These are phyloP conservation scores for Cyrtonyx montezumae DNA, from an alignment of 2,113 vertebrate genomes.

Conservation along the genomic window DNA sequence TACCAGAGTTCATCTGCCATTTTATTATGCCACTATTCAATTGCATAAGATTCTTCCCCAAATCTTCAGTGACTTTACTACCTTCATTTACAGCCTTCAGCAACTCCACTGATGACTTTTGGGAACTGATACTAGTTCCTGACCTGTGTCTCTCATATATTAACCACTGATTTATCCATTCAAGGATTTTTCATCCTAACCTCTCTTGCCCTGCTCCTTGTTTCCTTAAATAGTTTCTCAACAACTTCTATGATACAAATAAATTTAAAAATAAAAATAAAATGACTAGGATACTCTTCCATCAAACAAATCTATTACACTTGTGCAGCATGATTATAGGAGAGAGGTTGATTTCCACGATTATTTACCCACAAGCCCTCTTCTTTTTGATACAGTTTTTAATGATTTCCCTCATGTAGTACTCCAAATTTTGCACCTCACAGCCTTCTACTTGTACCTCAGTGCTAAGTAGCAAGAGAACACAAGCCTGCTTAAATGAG, in stretches of 20 bases:
- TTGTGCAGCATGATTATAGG: not conserved
- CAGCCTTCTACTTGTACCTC: not conserved
- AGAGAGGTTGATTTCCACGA: not conserved
- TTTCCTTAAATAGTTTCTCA: not conserved
- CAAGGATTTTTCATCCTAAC: not conserved
- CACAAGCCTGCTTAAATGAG: not conserved
- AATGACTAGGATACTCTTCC: not conserved
- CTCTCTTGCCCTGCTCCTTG: not conserved
- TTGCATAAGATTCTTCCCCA: not conserved
- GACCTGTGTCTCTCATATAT: not conserved
- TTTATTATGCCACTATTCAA: not conserved
- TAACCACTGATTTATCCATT: fast-evolving
- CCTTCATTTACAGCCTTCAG: not conserved
- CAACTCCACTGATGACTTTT: not conserved
- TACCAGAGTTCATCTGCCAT: not conserved
- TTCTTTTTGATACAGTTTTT: not conserved
- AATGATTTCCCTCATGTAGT: not conserved
- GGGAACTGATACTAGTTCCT: not conserved
- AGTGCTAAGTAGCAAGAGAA: not conserved
- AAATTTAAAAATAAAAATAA: not conserved
- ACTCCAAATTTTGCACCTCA: not conserved
- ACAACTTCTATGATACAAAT: not conserved
- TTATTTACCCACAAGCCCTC: not conserved
- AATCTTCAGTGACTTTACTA: not conserved
- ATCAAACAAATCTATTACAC: not conserved